A percentile compares a stretch with the other conserved stretches of the same genome.
phyloP scores from a whole-genome alignment of 2,797 vertebrate genomes.

The Scarus forsteni region DNA sequence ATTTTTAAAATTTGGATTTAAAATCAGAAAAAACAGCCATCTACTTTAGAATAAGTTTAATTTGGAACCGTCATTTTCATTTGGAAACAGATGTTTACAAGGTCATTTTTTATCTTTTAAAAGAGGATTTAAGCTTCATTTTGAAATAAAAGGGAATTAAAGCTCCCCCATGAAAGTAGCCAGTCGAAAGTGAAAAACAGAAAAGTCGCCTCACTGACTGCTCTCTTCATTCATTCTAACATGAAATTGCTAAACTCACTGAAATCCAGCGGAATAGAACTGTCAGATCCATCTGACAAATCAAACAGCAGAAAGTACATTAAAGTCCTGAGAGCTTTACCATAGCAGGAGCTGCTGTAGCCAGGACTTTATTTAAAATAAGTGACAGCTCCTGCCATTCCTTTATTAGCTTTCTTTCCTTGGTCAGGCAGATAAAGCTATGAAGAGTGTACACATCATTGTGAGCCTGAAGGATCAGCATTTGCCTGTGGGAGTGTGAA shows the following conservation, averaged over 20 bases:
- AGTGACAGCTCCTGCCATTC: background rate
- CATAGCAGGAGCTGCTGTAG: background rate
- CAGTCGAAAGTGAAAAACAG: too few relatives aligned
- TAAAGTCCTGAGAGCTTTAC: background rate
- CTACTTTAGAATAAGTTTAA: too few relatives aligned
- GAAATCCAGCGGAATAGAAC: background rate
- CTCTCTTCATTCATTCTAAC: background rate
- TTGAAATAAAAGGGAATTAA: too few relatives aligned
- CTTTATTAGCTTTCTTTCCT: background rate
- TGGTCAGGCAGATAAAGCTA: background rate
- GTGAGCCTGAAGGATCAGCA: background rate
- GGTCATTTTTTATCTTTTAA: too few relatives aligned
- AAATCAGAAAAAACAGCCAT: too few relatives aligned
- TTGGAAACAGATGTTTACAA: too few relatives aligned
- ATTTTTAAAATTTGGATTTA: too few relatives aligned
- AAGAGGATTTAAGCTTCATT: too few relatives aligned
- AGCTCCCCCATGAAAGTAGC: too few relatives aligned
- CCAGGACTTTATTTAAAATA: background rate
- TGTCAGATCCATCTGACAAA: background rate
- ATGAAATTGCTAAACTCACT: background rate
- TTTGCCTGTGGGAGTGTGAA: background rate
- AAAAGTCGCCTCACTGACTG: too few relatives aligned
- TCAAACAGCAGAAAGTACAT: background rate
- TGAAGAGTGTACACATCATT: too few relatives aligned
- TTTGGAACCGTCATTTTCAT: too few relatives aligned